Base-by-base conservation (phyloP, 2,888 invertebrate genomes). In the Macroteleia sp. region DNA sequence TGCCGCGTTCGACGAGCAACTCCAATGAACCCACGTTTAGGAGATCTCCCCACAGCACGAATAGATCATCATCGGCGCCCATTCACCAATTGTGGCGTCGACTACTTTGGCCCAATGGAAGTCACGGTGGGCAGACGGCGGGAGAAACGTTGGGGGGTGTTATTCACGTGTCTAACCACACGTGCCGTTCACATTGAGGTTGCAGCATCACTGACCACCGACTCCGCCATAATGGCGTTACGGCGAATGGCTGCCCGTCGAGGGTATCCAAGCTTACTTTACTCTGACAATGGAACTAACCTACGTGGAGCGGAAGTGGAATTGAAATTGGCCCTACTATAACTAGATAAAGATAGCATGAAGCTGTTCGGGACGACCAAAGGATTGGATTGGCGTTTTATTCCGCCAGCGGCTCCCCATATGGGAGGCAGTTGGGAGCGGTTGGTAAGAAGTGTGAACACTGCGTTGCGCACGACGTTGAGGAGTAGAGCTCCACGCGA, bases 101-200 rank as follows among this genome's bases (percentile, higher is more conserved):
- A 44, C 10, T 44, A 19, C n/a, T 44, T 44, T n/a, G 82, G 82
- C 0, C 82, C 82, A 1, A 74, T 81, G 74, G 14, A 28, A 10
- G 78, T 82, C 0, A 62, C 66, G 0, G 44, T 10, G 4, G 32
- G 32, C 32, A 4, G 32, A 10, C 6, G 14, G 3, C 44, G 44
- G 1, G 83, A 83, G 77, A 82, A 81, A 39, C 66, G 81, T 8
- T 80, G 78, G 69, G 79, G 81, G 1, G 83, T 66, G 2, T n/a
- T 82, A 1, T 81, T 82, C 32, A 82, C 80, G 0, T 83, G 78
- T 30, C 32, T 82, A 0, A 81, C 80, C 0, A 74, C 77, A 5
- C 46, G 82, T 14, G 82, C 77, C 0, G 46, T 83, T 1, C 81
- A 82, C 28, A 8, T 82, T 0, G 79, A n/a, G n/a, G n/a, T n/a